phyloP scores from a whole-genome alignment of 37 sponge, comb jelly and placozoan genomes.

The Axinella damicornis region DNA sequence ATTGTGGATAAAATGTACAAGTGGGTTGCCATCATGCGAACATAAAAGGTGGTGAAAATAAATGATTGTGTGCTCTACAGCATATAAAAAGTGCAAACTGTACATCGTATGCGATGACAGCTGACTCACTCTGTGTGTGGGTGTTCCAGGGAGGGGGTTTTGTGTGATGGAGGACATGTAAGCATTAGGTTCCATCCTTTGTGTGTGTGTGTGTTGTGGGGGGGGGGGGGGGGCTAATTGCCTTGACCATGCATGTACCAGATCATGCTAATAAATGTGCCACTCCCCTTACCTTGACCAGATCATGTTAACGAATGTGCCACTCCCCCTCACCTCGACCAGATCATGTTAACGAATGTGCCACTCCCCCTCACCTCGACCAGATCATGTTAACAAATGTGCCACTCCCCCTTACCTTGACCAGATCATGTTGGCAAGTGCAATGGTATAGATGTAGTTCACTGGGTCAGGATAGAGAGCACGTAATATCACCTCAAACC shows the following conservation, averaged over 20 bases:
- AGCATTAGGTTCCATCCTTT: constrained; percentile 73
- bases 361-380: constrained; percentile 72
- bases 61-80: too few relatives aligned
- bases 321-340: constrained; percentile 76
- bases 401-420: constrained; percentile 68
- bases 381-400: constrained; percentile 63
- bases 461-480: constrained; percentile 67
- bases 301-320: constrained; percentile 50
- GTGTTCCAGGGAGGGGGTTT: constrained; percentile 61
- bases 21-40: too few relatives aligned
- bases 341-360: constrained; percentile 57
- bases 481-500: constrained; percentile 52
- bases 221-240: background rate
- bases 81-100: too few relatives aligned
- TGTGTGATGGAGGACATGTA: constrained; percentile 78
- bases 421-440: constrained; percentile 68
- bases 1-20: too few relatives aligned
- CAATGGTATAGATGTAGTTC: constrained; percentile 30
- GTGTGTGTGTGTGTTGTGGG: background rate
- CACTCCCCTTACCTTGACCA: constrained; percentile 79
- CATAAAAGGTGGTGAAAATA: too few relatives aligned
- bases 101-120: background rate
- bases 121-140: constrained; percentile 56
- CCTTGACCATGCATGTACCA: constrained; percentile 80
- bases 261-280: constrained; percentile 48